Evolutionary conservation across 2,797 vertebrate species (phyloP).

Genomic region (Gallinago nigripennis): DNA sequence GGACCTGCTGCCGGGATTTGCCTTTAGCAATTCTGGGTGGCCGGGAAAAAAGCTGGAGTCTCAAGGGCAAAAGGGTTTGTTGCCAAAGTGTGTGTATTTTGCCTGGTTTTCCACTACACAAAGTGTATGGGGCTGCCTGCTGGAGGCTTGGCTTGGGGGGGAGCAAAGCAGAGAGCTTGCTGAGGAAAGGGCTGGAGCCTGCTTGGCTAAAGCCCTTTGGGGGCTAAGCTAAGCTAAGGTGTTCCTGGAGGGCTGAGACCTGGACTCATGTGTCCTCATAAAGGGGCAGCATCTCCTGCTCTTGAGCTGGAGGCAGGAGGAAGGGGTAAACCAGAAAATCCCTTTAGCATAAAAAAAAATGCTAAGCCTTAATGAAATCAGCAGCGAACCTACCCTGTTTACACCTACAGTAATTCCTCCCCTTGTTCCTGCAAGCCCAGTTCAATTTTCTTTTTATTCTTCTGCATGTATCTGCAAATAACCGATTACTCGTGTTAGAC

Average conservation of each 20-base stretch:
- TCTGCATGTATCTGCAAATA: conserved; percentile 17
- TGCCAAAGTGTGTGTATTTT: neutral
- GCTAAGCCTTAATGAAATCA: neutral
- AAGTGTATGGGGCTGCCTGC: neutral
- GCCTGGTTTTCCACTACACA: neutral
- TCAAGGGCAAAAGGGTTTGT: neutral
- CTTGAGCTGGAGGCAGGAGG: neutral
- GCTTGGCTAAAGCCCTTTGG: neutral
- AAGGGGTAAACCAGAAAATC: neutral
- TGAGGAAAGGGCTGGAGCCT: neutral
- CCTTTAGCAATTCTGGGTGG: neutral
- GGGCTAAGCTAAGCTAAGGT: neutral
- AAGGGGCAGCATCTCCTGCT: neutral
- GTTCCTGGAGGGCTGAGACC: neutral
- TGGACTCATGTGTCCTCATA: fast-evolving
- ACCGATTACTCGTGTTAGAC: neutral
- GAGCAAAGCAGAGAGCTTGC: neutral
- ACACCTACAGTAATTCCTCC: neutral
- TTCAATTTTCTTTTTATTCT: conserved; percentile 41
- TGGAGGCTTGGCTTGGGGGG: neutral
- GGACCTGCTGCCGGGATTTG: neutral
- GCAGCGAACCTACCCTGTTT: neutral
- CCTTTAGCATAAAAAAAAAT: neutral
- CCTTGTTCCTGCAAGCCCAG: neutral
- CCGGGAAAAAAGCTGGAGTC: neutral